These are phyloP conservation scores for Blera fallax DNA, from an alignment of 2,888 invertebrate genomes.

Conservation along the genomic window DNA sequence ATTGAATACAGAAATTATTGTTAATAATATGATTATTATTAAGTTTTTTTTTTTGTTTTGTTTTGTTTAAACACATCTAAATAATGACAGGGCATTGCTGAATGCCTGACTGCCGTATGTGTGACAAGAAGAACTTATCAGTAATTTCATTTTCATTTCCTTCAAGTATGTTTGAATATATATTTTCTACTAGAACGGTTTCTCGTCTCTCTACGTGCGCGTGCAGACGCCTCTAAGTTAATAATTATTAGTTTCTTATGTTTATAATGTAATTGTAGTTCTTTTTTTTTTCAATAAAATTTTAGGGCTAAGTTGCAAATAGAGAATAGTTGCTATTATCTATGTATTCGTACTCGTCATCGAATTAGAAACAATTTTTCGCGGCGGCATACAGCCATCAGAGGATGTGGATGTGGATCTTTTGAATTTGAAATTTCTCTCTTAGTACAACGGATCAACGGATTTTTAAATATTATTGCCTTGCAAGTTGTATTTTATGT, in stretches of 20 bases:
- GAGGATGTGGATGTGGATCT: slow-evolving; percentile 44
- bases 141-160: slow-evolving; percentile 73
- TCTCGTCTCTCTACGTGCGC: slow-evolving; percentile 58
- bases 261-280: slow-evolving; percentile 40
- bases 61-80: slow-evolving; percentile 50
- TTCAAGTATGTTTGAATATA: slow-evolving; percentile 49
- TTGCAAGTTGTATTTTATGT: slow-evolving; percentile 71
- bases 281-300: slow-evolving; percentile 18
- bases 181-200: slow-evolving; percentile 68
- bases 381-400: slow-evolving; percentile 33
- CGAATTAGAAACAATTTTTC: slow-evolving; percentile 27
- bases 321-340: slow-evolving; percentile 73
- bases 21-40: slow-evolving; percentile 52
- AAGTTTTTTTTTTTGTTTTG: slow-evolving; percentile 29
- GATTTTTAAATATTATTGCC: slow-evolving; percentile 46
- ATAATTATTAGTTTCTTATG: slow-evolving; percentile 33
- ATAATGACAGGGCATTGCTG: slow-evolving; percentile 24
- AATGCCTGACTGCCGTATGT: slow-evolving; percentile 3
- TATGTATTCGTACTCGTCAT: slow-evolving; percentile 43
- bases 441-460: slow-evolving; percentile 29
- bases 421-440: slow-evolving; percentile 67
- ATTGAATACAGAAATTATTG: slow-evolving; percentile 65
- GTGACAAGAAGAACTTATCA: slow-evolving; percentile 62
- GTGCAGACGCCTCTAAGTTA: slow-evolving; percentile 44
- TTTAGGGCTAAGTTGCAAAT: slow-evolving; percentile 59